These are phyloP conservation scores for Xestia xanthographa DNA, from an alignment of 2,888 invertebrate species.

Conservation along the genomic window DNA sequence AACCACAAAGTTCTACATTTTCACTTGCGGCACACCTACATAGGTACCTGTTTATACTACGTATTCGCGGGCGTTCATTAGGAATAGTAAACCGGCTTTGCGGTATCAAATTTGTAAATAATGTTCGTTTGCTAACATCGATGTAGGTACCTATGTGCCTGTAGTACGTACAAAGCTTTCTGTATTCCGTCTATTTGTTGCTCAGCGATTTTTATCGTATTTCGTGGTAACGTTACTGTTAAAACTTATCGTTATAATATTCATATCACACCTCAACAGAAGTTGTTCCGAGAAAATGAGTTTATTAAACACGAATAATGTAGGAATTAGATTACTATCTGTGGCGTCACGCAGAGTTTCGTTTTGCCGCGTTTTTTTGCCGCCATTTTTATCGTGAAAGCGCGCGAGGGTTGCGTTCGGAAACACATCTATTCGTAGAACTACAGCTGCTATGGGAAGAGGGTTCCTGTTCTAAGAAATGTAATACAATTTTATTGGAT, in stretches of 20 bases:
- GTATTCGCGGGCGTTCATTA: slow-evolving; percentile 81
- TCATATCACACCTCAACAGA: slow-evolving; percentile 52
- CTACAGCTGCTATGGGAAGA: slow-evolving; percentile 72
- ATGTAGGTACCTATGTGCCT: slow-evolving; percentile 40
- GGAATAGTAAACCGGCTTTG: slow-evolving; percentile 85
- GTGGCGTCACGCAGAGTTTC: slow-evolving; percentile 57
- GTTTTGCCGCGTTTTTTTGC: slow-evolving; percentile 54
- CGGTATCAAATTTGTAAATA: slow-evolving; percentile 81
- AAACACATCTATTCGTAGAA: slow-evolving; percentile 75
- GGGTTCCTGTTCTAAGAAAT: slow-evolving; percentile 76
- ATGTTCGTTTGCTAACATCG: slow-evolving; percentile 69
- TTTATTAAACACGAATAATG: slow-evolving; percentile 56
- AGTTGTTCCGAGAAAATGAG: slow-evolving; percentile 65
- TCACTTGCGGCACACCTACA: slow-evolving; percentile 65
- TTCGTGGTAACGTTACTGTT: slow-evolving; percentile 53
- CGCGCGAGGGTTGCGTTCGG: slow-evolving; percentile 65
- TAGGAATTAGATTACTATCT: slow-evolving; percentile 68
- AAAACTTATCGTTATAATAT: slow-evolving; percentile 52
- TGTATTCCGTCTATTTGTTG: slow-evolving; percentile 51
- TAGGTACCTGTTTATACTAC: slow-evolving; percentile 64
- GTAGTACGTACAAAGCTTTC: slow-evolving; percentile 60
- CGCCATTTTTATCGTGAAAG: slow-evolving; percentile 63
- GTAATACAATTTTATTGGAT: slow-evolving; percentile 64
- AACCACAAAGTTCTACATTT: slow-evolving; percentile 76
- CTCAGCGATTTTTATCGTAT: slow-evolving; percentile 62